Percentiles rank a stretch among this genome's conserved stretches.
Conservation (phyloP, 2,888 invertebrate species). For the Andrena bucephala region DNA sequence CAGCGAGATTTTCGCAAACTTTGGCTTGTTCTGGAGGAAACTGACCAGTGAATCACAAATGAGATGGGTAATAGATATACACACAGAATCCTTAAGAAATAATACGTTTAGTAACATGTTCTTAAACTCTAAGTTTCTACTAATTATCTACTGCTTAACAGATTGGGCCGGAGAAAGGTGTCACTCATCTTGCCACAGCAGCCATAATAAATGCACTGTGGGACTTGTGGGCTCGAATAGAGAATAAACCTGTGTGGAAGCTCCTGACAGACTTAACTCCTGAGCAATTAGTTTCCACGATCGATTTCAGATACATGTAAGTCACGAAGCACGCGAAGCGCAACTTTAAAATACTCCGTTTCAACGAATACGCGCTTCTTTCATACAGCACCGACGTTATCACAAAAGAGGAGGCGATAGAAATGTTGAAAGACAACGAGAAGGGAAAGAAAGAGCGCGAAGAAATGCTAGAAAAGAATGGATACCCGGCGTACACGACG, state of each 20-base stretch:
- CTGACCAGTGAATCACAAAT: slow-evolving; percentile 95
- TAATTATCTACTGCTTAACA: slow-evolving; percentile 77
- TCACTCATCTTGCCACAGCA: slow-evolving; percentile 94
- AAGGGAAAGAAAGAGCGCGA: slow-evolving; percentile 88
- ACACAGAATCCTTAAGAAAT: not conserved
- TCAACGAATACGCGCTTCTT: not conserved
- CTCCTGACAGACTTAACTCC: slow-evolving; percentile 93
- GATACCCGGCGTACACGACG: slow-evolving; percentile 95
- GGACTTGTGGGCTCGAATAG: slow-evolving; percentile 95
- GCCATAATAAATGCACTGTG: slow-evolving; percentile 96
- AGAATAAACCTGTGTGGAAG: slow-evolving; percentile 95
- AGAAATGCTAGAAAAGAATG: slow-evolving; percentile 87
- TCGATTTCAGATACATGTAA: slow-evolving; percentile 93
- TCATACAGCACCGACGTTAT: slow-evolving; percentile 92
- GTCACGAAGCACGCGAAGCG: slow-evolving; percentile 32
- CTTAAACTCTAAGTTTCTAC: not conserved
- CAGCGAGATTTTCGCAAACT: slow-evolving; percentile 91
- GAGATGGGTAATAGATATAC: slow-evolving; percentile 90
- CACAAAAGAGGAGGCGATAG: slow-evolving; percentile 92
- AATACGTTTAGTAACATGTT: not conserved
- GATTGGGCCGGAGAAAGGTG: slow-evolving; percentile 97
- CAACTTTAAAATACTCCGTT: not conserved
- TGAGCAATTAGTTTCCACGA: slow-evolving; percentile 92
- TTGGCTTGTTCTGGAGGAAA: slow-evolving; percentile 92
- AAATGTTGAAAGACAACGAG: slow-evolving; percentile 88